phyloP scores from a whole-genome alignment of 2,797 vertebrate species.

The Triplophysa yarkandensis region DNA sequence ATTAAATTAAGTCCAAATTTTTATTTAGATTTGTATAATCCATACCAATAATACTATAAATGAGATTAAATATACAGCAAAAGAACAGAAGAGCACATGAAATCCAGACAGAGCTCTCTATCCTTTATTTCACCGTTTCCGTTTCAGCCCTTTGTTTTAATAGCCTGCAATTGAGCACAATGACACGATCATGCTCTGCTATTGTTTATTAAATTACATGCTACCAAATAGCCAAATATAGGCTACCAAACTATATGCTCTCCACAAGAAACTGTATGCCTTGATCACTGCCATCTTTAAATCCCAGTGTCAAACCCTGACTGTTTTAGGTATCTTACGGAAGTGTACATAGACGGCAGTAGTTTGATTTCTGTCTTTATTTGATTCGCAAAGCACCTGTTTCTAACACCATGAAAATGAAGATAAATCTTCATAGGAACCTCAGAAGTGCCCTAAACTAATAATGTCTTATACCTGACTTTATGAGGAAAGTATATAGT shows the following conservation, averaged over 20 bases:
- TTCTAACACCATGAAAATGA: constrained; percentile 36
- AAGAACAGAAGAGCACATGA: background rate
- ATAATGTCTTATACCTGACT: constrained; percentile 46
- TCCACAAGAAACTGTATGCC: background rate
- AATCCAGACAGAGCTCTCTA: background rate
- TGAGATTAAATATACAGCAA: background rate
- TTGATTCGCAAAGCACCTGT: constrained; percentile 38
- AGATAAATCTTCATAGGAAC: background rate
- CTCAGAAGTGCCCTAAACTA: constrained; percentile 35
- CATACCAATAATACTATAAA: no score
- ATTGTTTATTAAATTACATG: constrained; percentile 17
- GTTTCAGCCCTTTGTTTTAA: constrained; percentile 5
- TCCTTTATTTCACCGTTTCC: constrained; percentile 1
- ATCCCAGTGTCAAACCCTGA: no score
- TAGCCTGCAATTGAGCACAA: constrained; percentile 26
- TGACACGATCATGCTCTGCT: background rate
- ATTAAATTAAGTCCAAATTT: no score
- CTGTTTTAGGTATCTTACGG: no score
- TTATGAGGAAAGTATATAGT: background rate
- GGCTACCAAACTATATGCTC: background rate
- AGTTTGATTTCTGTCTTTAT: constrained; percentile 21
- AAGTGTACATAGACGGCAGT: no score
- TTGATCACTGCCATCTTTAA: background rate
- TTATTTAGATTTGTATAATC: no score
- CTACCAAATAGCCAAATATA: constrained; percentile 13